A percentile compares a stretch with the other conserved stretches of the same genome.
phyloP scores from a whole-genome alignment of 2,888 invertebrate species.

The Caenorhabditis panamensis region DNA sequence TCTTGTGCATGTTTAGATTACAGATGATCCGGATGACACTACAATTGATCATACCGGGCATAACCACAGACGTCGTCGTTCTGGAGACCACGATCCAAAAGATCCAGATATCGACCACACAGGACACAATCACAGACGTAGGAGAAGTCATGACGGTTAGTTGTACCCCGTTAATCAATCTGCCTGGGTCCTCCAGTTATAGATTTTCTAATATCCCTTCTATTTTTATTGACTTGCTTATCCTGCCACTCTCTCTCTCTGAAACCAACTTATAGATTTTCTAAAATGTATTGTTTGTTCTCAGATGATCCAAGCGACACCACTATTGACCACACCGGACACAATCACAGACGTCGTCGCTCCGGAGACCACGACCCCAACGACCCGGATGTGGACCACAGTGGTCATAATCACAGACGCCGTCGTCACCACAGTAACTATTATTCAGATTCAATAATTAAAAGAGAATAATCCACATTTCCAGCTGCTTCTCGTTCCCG shows the following conservation, averaged over 20 bases:
- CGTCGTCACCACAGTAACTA: conserved; percentile 27
- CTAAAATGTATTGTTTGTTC: too few species aligned
- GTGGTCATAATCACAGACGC: conserved; percentile 62
- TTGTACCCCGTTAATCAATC: too few species aligned
- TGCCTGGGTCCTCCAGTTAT: too few species aligned
- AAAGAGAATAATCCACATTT: neutral
- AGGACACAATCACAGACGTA: conserved; percentile 61
- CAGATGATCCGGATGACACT: conserved; percentile 57
- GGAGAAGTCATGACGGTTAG: conserved; percentile 15
- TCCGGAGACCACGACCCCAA: conserved; percentile 56
- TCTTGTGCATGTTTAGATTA: neutral
- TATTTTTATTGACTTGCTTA: too few species aligned
- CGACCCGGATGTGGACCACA: conserved; percentile 63
- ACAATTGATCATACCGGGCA: conserved; percentile 66
- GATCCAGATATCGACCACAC: conserved; percentile 64
- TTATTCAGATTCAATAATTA: too few species aligned
- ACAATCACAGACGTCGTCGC: conserved; percentile 43
- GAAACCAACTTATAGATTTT: too few species aligned
- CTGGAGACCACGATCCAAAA: conserved; percentile 57
- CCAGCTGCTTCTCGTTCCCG: conserved; percentile 48
- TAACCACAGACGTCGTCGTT: conserved; percentile 59
- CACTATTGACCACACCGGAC: conserved; percentile 31
- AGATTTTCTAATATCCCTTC: too few species aligned
- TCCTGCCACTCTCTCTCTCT: too few species aligned
- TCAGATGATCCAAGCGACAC: conserved; percentile 24